Conservation (phyloP, 1,140 invertebrate genomes). For the Argopecten irradians region DNA sequence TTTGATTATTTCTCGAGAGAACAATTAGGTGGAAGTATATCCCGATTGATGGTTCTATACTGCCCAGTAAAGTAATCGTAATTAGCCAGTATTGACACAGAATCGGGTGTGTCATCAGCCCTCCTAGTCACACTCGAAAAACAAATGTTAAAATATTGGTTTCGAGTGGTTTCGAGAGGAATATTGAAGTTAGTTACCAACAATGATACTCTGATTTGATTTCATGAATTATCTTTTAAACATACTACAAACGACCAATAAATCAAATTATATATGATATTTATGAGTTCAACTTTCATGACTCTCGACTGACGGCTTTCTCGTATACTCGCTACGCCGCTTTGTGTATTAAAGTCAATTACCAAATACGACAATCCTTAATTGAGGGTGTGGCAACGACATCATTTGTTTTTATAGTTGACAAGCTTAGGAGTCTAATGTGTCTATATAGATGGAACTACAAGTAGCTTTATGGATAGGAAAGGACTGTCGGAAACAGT, state of each 20-base stretch:
- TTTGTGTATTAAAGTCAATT: too few relatives aligned
- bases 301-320: not conserved
- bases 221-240: not conserved
- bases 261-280: not conserved
- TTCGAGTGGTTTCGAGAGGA: not conserved
- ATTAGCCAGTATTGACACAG: not conserved
- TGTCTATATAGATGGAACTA: too few relatives aligned
- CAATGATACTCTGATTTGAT: not conserved
- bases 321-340: too few relatives aligned
- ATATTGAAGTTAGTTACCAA: not conserved
- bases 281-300: not conserved
- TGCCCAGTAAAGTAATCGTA: not conserved
- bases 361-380: too few relatives aligned
- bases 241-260: not conserved
- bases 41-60: not conserved
- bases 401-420: too few relatives aligned
- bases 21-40: not conserved
- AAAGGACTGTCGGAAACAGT: too few relatives aligned
- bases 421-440: too few relatives aligned
- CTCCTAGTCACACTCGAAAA: not conserved
- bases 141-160: not conserved
- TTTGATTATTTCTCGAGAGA: conserved; percentile 5
- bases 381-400: too few relatives aligned
- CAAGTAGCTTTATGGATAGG: too few relatives aligned
- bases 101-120: not conserved